phyloP scores from a whole-genome alignment of 2,888 invertebrate genomes.

The Leptodirus hochenwartii region DNA sequence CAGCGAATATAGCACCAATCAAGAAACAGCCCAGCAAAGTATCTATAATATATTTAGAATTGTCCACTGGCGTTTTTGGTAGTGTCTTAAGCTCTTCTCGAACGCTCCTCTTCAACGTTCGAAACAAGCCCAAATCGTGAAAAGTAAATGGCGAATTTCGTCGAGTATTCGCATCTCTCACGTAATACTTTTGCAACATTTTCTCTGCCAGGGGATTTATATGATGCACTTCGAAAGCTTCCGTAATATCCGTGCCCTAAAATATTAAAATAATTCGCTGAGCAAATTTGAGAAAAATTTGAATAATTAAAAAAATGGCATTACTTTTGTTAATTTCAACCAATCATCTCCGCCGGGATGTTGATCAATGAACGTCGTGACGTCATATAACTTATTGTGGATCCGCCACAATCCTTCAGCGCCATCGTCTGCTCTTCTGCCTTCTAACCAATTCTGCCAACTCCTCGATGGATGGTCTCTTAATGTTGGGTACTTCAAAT shows the following conservation, averaged over 20 bases:
- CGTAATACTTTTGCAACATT: conserved; percentile 44
- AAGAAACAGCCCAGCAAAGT: no score
- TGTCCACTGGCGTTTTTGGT: conserved; percentile 25
- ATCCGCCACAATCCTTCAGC: conserved; percentile 68
- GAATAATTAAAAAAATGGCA: no score
- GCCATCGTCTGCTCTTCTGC: conserved; percentile 49
- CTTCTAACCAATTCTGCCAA: neutral
- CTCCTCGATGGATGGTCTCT: neutral
- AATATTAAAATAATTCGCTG: conserved; percentile 9
- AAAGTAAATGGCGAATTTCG: conserved; percentile 58
- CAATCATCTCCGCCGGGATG: conserved; percentile 81
- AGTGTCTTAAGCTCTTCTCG: conserved; percentile 34
- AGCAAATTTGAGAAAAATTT: no score
- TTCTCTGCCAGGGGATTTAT: conserved; percentile 33
- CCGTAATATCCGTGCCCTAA: conserved; percentile 64
- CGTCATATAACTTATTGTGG: conserved; percentile 62
- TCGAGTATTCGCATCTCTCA: conserved; percentile 39
- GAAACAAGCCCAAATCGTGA: conserved; percentile 54
- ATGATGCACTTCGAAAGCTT: conserved; percentile 61
- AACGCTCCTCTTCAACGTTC: conserved; percentile 42
- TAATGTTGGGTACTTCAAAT: conserved; percentile 4
- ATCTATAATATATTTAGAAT: no score
- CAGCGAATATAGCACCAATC: no score
- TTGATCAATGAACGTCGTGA: conserved; percentile 52
- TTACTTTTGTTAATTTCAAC: conserved; percentile 48